Conservation (phyloP, 2,888 invertebrate species). For the Caenorhabditis sp. region DNA sequence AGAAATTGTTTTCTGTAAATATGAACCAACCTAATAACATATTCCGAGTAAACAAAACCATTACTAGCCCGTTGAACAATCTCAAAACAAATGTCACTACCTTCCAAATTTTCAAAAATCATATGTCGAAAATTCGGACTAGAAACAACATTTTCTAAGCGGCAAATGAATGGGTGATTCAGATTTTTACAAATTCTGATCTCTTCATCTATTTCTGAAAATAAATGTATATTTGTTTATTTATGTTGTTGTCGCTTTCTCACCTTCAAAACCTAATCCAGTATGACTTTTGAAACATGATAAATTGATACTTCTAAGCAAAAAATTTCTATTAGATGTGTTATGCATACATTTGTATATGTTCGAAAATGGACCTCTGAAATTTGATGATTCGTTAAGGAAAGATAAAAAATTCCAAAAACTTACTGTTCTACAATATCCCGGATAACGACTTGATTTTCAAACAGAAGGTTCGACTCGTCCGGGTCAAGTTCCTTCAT, state of each 20-base stretch:
- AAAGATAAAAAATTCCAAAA: background rate
- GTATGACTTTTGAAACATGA: conserved; percentile 30
- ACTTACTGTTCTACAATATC: conserved; percentile 42
- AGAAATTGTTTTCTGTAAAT: background rate
- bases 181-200: conserved; percentile 94
- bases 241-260: too few relatives aligned
- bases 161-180: conserved; percentile 98
- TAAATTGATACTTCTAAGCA: conserved; percentile 28
- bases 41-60: conserved; percentile 98
- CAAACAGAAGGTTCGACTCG: conserved; percentile 38
- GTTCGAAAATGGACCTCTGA: conserved; percentile 40
- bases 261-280: conserved; percentile 35
- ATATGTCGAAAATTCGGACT: conserved; percentile 44
- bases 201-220: conserved; percentile 83
- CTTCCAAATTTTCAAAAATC: conserved; percentile 82
- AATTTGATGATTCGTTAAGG: background rate
- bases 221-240: background rate
- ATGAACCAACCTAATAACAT: conserved; percentile 86
- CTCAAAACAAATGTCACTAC: conserved; percentile 96
- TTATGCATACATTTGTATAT: conserved; percentile 29
- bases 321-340: conserved; percentile 23
- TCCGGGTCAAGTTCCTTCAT: conserved; percentile 46
- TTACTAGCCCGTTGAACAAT: conserved; percentile 79
- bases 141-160: conserved; percentile 80
- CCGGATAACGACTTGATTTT: conserved; percentile 27